Evolutionary conservation across 2,113 vertebrate species (phyloP).

Genomic region (Cavia aperea): DNA sequence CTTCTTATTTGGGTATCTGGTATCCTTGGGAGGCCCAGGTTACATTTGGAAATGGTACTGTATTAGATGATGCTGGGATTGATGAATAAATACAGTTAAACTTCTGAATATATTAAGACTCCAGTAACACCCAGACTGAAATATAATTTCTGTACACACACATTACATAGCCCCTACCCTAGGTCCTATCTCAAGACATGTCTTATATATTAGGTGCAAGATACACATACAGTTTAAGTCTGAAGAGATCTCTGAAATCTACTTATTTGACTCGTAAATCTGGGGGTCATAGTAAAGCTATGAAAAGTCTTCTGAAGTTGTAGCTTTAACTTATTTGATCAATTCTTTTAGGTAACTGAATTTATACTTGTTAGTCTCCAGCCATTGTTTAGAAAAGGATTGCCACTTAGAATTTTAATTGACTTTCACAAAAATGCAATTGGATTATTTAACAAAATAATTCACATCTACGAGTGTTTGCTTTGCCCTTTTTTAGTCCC

Average conservation of each 20-base stretch:
- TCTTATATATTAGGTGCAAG: background rate
- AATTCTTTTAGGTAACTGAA: background rate
- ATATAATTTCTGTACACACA: background rate
- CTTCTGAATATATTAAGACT: background rate
- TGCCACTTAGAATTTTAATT: conserved; percentile 45
- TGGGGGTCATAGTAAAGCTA: background rate
- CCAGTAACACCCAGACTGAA: background rate
- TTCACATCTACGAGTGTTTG: conserved; percentile 49
- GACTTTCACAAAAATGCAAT: conserved; percentile 38
- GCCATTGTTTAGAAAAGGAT: conserved; percentile 8
- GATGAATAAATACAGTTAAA: background rate
- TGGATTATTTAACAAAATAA: conserved; percentile 37
- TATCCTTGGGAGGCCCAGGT: background rate
- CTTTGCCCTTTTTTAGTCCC: conserved; percentile 37
- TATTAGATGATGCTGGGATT: background rate
- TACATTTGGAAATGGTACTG: background rate
- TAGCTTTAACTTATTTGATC: conserved; percentile 5
- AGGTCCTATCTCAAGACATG: conserved; percentile 15
- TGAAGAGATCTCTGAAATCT: conserved; percentile 14
- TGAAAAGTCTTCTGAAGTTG: background rate
- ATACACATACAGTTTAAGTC: background rate
- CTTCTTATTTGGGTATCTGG: background rate
- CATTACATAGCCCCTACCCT: background rate
- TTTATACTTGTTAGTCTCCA: background rate
- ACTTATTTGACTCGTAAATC: background rate